Evolutionary conservation across 2,113 vertebrate genomes (phyloP).

Genomic region (Galbula dea): DNA sequence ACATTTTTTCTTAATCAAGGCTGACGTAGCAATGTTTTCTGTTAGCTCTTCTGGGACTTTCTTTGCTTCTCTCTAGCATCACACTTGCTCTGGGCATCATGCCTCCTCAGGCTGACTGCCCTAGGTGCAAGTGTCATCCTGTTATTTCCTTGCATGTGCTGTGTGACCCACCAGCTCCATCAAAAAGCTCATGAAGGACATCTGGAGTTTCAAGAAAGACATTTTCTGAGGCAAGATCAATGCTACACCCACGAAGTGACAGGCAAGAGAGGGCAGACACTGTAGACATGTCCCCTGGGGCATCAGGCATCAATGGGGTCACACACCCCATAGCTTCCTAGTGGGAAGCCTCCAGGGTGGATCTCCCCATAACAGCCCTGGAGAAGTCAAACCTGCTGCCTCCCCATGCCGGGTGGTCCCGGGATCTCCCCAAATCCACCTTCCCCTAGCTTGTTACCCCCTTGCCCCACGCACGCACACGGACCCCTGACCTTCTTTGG

Average conservation of each 20-base stretch:
- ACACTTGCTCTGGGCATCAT: background rate
- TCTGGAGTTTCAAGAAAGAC: slow-evolving; percentile 40
- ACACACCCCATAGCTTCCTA: background rate
- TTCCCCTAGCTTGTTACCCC: rapidly evolving
- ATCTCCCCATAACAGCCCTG: background rate
- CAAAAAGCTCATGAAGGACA: slow-evolving; percentile 51
- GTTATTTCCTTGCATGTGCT: background rate
- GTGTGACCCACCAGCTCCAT: background rate
- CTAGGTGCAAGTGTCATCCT: background rate
- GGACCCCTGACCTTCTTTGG: rapidly evolving
- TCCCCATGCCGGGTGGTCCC: rapidly evolving
- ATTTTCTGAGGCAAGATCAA: slow-evolving; percentile 49
- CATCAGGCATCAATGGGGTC: background rate
- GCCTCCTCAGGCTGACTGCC: background rate
- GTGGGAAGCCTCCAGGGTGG: background rate
- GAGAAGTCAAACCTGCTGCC: background rate
- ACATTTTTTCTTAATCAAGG: background rate
- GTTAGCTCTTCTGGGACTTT: background rate
- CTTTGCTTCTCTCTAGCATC: background rate
- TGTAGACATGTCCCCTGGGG: background rate
- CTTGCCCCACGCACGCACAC: rapidly evolving
- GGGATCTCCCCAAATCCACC: background rate
- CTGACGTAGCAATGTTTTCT: background rate
- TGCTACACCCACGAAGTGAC: background rate
- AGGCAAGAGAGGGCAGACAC: slow-evolving; percentile 1